Evolutionary conservation across 1,140 invertebrate genomes (phyloP).

Genomic region (Meteorus sp.): DNA sequence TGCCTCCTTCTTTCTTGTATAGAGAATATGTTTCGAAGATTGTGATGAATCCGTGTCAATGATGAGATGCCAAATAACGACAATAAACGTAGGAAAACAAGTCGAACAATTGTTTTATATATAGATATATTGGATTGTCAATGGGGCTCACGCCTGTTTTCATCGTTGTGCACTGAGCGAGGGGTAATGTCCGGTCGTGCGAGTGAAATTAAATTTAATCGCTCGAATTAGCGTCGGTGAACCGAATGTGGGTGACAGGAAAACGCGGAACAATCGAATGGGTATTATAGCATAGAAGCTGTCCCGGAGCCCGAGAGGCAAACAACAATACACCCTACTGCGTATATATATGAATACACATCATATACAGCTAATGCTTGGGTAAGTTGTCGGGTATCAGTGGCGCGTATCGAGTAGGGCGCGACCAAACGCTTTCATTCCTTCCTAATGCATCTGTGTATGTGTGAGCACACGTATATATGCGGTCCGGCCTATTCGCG

Average conservation of each 20-base stretch:
- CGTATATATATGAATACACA: not conserved
- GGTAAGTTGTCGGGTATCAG: constrained; percentile 4
- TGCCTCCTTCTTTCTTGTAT: not conserved
- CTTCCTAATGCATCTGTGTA: not conserved
- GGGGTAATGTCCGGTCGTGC: constrained; percentile 13
- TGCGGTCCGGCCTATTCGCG: constrained; percentile 12
- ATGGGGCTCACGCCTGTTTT: constrained; percentile 17
- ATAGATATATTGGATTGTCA: not conserved
- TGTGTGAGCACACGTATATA: too few species aligned
- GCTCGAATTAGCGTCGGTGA: constrained; percentile 20
- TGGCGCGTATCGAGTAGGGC: constrained; percentile 11
- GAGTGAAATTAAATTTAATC: constrained; percentile 25
- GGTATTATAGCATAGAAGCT: constrained; percentile 14
- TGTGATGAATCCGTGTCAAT: too few species aligned
- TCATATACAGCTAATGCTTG: constrained; percentile 7
- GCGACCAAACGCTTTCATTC: not conserved
- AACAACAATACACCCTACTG: not conserved
- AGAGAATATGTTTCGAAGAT: not conserved
- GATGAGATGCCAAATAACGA: too few species aligned
- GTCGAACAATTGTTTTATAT: constrained; percentile 1
- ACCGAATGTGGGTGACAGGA: constrained; percentile 19
- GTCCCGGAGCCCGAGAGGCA: not conserved
- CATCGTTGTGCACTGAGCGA: not conserved
- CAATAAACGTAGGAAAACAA: constrained; percentile 5
- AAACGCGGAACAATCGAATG: constrained; percentile 24